Base-by-base conservation (phyloP, 2,797 vertebrate genomes). In the Pangasius larnaudii region DNA sequence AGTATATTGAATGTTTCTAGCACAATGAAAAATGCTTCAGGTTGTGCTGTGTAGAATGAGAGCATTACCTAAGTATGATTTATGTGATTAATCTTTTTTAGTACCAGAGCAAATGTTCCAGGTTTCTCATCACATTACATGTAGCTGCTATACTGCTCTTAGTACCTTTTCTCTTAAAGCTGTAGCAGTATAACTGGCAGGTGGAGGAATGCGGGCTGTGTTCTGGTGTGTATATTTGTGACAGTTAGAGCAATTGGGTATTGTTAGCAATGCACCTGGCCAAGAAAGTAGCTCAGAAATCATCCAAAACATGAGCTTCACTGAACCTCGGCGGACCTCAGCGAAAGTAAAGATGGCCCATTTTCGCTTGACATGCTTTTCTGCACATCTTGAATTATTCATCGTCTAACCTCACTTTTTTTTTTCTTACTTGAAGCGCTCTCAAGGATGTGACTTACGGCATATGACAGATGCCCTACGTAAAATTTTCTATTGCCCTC, bases 131-230 rank as follows among this genome's bases (percentile, higher is more conserved):
- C 49, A 3, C 22, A 19, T 85, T 56, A 58, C 56, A 19, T 58
- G 24, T 39, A 74, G 91, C 90, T 91, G 51, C 74, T 33, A 89
- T 85, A 85, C 91, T 91, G 88, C 84, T 91, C 71, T 92, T 85
- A 92, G 91, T 92, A 94, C 93, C 90, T 84, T 90, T 88, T 92
- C 91, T 92, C 91, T 90, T 88, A 89, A 88, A 90, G 89, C 92
- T 90, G 93, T 91, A 84, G 80, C 58, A 19, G 10, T 63, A 3
- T 22, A 80, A 89, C 88, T 90, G 86, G 89, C 72, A 80, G 72
- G 58, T 89, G 87, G 89, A 91, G 84, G 78, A 80, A 59, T 10
- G 30, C 79, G 46, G 24, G 79, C 33, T 88, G 86, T 79, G 87
- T 56, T 13, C 84, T 74, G 18, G 84, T 65, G n/a, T 83, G 46